Evolutionary conservation across 1,140 invertebrate species (phyloP).

Genomic region (Drosophila tsacasi): DNA sequence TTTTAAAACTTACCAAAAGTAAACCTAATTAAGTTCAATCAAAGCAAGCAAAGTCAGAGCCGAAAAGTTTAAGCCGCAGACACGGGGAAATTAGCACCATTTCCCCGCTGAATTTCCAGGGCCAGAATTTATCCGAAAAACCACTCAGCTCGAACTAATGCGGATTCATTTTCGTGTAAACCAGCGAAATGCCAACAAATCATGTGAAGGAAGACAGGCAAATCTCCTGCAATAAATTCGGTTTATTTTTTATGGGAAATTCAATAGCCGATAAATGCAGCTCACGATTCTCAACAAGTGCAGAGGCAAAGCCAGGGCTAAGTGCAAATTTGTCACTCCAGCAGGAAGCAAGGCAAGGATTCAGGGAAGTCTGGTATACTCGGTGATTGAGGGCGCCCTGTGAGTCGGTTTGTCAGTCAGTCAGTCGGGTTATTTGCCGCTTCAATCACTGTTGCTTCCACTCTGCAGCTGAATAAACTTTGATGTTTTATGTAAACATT

Average conservation of each 20-base stretch:
- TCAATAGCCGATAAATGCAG: constrained; percentile 74
- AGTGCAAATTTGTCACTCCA: constrained; percentile 73
- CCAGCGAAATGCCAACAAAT: constrained; percentile 54
- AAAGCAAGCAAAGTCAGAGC: constrained; percentile 26
- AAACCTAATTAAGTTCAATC: constrained; percentile 66
- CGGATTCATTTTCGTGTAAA: constrained; percentile 72
- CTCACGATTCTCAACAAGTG: constrained; percentile 78
- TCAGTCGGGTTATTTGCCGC: constrained; percentile 43
- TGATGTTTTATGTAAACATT: constrained; percentile 18
- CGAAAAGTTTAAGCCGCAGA: constrained; percentile 50
- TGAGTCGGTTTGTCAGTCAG: constrained; percentile 55
- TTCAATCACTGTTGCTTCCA: constrained; percentile 21
- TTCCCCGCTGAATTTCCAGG: constrained; percentile 42
- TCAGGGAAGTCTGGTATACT: background rate
- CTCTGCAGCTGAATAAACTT: constrained; percentile 32
- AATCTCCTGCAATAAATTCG: constrained; percentile 55
- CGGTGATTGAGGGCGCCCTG: constrained; percentile 25
- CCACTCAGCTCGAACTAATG: constrained; percentile 71
- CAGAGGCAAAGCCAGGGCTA: constrained; percentile 31
- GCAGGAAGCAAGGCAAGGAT: constrained; percentile 43
- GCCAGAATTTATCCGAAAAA: constrained; percentile 26
- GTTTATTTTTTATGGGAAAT: constrained; percentile 53
- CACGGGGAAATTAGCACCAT: constrained; percentile 65
- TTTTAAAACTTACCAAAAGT: background rate
- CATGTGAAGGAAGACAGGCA: constrained; percentile 7